Evolutionary conservation across 2,113 vertebrate species (phyloP), one percentile per base, ranked within the genome.

Genomic region (Panthera uncia): DNA sequence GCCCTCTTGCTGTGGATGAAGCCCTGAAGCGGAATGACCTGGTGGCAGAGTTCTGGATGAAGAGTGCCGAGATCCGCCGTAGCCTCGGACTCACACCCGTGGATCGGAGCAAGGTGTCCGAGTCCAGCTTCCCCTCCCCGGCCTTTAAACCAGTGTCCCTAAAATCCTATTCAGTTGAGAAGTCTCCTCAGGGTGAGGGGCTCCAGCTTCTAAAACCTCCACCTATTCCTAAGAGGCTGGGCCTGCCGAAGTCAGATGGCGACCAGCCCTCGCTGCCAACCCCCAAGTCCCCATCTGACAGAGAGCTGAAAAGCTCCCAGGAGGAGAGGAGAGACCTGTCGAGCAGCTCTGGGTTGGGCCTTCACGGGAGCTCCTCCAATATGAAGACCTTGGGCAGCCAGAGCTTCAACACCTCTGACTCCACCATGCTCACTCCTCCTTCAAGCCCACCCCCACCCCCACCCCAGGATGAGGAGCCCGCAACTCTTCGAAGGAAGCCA

Each of bases 31-130:
- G 99, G 91, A 98, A 98, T 0, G 99, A 99, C 83, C 99, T 99
- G 4, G 99, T 99, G 12, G 99, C 99, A 31, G 99, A 99, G 93
- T 99, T 99, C 96, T 99, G 99, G 99, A 98, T 99, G 97, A 99
- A 99, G 98, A 99, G 99, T 0, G 99, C 99, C 0, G 99, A 99
- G 96, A 99, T 99, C 80, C 98, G 99, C 69, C 99, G 99, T 97
- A 99, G 99, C 96, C 99, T 99, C 0, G 99, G 99, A 1, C 98
- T 99, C 69, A 98, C 99, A 0, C 99, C 99, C 0, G 97, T 99
- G 94, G 99, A 99, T 33, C 99, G 99, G 81, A 99, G 98, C 98
- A 99, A 96, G 89, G 97, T 98, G 21, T 96, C 98, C 0, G 99
- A 99, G 84, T 98, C 98, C 5, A 99, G 96, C 83, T 97, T 99